phyloP scores from a whole-genome alignment of 2,797 vertebrate species.

The Calcarius lapponicus region DNA sequence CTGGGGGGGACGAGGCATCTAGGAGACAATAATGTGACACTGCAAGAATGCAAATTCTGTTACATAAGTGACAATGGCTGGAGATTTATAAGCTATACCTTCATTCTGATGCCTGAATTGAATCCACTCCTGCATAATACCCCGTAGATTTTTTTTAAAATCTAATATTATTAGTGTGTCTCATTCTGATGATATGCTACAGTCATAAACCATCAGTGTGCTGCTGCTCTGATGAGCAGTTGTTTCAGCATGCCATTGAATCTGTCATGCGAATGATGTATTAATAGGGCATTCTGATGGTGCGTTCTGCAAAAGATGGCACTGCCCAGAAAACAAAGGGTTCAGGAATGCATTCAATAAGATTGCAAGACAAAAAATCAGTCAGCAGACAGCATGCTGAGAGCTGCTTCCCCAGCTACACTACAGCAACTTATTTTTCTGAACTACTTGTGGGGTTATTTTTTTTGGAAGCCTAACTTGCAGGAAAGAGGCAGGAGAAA shows the following conservation, averaged over 20 bases:
- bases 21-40: neutral
- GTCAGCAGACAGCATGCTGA: neutral
- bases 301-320: slow-evolving; percentile 33
- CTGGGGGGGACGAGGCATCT: neutral
- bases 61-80: neutral
- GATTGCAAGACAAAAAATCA: slow-evolving; percentile 57
- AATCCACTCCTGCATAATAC: slow-evolving; percentile 3
- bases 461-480: neutral
- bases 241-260: slow-evolving; percentile 51
- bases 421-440: neutral
- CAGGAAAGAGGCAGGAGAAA: neutral
- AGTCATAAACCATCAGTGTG: slow-evolving; percentile 57
- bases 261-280: slow-evolving; percentile 60
- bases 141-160: neutral
- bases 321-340: slow-evolving; percentile 55
- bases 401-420: neutral
- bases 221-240: slow-evolving; percentile 58
- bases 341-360: slow-evolving; percentile 43
- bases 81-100: neutral
- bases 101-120: neutral
- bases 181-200: slow-evolving; percentile 47
- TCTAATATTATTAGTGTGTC: slow-evolving; percentile 32
- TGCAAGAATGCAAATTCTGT: neutral
- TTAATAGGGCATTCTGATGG: slow-evolving; percentile 52
- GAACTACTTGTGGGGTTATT: neutral